A percentile compares a stretch with the other conserved stretches of the same genome.
phyloP scores from a whole-genome alignment of 2,888 invertebrate species.

The Acronicta aceris region DNA sequence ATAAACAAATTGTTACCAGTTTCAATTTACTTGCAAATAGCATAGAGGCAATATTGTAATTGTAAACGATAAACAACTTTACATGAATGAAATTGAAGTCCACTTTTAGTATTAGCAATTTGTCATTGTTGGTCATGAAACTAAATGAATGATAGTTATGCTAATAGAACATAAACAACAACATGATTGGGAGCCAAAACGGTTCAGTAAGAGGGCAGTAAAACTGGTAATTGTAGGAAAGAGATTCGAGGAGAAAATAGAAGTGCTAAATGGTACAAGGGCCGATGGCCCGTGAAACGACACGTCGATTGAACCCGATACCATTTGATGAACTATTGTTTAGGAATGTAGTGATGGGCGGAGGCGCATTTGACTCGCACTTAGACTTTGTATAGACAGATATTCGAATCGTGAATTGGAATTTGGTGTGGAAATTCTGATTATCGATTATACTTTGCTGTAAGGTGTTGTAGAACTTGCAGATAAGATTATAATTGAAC shows the following conservation, averaged over 20 bases:
- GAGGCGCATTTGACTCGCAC: slow-evolving; percentile 65
- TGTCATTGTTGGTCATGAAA: slow-evolving; percentile 35
- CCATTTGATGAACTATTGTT: slow-evolving; percentile 80
- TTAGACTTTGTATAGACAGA: slow-evolving; percentile 59
- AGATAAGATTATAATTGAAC: neutral
- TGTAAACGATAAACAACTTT: slow-evolving; percentile 21
- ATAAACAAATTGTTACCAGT: slow-evolving; percentile 13
- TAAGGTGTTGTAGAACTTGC: neutral
- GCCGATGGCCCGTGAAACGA: slow-evolving; percentile 76
- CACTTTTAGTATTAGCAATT: slow-evolving; percentile 13
- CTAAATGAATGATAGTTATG: slow-evolving; percentile 38
- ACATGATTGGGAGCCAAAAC: slow-evolving; percentile 15
- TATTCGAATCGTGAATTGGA: slow-evolving; percentile 22
- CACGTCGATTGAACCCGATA: slow-evolving; percentile 64
- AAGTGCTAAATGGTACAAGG: slow-evolving; percentile 79
- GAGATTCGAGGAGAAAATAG: slow-evolving; percentile 73
- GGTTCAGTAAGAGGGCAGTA: slow-evolving; percentile 42
- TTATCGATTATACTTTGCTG: slow-evolving; percentile 5
- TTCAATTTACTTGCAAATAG: slow-evolving; percentile 16
- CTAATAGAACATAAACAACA: slow-evolving; percentile 26
- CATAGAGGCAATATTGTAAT: slow-evolving; percentile 1
- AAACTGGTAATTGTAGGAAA: slow-evolving; percentile 64
- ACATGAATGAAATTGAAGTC: slow-evolving; percentile 40
- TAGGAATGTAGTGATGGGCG: slow-evolving; percentile 67
- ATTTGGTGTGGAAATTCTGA: slow-evolving; percentile 22